Evolutionary conservation across 2,797 vertebrate species (phyloP), one percentile per base, ranked within the genome.

Genomic region (Okamejei kenojei): DNA sequence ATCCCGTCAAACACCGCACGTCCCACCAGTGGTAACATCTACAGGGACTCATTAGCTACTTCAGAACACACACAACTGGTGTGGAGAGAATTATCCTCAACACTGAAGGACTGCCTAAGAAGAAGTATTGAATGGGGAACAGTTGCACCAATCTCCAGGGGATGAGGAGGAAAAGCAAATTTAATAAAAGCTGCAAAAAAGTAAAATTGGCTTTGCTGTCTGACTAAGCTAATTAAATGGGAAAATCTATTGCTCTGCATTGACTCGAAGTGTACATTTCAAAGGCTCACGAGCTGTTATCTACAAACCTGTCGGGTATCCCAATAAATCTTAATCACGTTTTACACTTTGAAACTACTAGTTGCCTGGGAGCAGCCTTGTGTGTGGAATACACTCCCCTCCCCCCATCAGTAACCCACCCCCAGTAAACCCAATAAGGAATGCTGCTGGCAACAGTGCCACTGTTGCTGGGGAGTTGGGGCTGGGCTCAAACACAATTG

Each of bases 311-410:
- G 7, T 15, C 54, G 7, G 7, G 23, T 26, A 11, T 61, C 45
- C 7, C 81, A 29, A 26, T 29, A 58, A 29, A 21, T 11, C 45
- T 26, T 82, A 93, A 94, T 95, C 94, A 94, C 93, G 93, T 94
- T 94, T 95, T 93, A 94, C 93, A 77, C 94, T 94, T 95, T 94
- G 94, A 94, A 94, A 94, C 93, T 95, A 94, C 94, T 94, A 94
- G 93, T 93, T 93, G 94, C 93, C 93, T 93, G 94, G 94, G 94
- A 29, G 93, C 94, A 84, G 23, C 9, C 26, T 26, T 84, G 94
- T 94, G 93, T 94, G 93, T 19, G 90, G 77, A 45, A 58, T 94
- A 94, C 45, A 7, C 10, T 26, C 35, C 35, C 73, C 13, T 11
- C 71, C 71, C 71, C 26, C 86, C 86, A 38, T 6, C 58, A 38